Evolutionary conservation across 2,797 vertebrate species (phyloP).

Genomic region (Heterohyrax brucei): DNA sequence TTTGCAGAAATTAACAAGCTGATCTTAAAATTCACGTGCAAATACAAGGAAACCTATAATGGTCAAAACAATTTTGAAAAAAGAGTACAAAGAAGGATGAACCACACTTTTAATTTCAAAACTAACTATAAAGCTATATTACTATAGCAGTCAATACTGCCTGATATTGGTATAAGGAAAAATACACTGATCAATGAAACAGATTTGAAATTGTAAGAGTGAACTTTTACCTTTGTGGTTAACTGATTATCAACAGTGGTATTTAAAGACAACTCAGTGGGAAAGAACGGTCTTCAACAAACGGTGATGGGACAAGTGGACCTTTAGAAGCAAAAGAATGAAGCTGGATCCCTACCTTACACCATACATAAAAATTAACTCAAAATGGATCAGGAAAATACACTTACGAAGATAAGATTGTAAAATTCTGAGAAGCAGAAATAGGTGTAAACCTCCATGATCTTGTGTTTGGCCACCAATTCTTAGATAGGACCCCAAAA

Average conservation of each 20-base stretch:
- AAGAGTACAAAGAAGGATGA: constrained; percentile 5
- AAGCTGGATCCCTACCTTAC: not conserved
- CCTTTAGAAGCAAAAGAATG: not conserved
- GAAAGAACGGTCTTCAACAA: not conserved
- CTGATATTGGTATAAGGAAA: not conserved
- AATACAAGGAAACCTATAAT: constrained; percentile 7
- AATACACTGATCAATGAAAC: not conserved
- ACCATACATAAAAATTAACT: constrained; percentile 1
- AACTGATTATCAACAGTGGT: not conserved
- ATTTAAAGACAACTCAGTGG: not conserved
- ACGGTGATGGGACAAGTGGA: not conserved
- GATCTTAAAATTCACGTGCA: not conserved
- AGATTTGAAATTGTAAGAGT: not conserved
- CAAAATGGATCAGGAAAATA: constrained; percentile 6
- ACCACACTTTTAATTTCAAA: constrained; percentile 3
- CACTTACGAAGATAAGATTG: not conserved
- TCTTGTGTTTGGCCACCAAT: not conserved
- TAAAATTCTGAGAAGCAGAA: not conserved
- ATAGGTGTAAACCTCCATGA: not conserved
- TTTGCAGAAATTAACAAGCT: not conserved
- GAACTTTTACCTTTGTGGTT: not conserved
- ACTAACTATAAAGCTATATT: not conserved
- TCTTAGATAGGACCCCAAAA: constrained; percentile 26
- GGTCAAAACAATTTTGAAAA: constrained; percentile 2
- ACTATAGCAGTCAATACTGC: not conserved